Evolutionary conservation across 1,140 invertebrate genomes (phyloP).

Genomic region (Drosophila ficusphila): DNA sequence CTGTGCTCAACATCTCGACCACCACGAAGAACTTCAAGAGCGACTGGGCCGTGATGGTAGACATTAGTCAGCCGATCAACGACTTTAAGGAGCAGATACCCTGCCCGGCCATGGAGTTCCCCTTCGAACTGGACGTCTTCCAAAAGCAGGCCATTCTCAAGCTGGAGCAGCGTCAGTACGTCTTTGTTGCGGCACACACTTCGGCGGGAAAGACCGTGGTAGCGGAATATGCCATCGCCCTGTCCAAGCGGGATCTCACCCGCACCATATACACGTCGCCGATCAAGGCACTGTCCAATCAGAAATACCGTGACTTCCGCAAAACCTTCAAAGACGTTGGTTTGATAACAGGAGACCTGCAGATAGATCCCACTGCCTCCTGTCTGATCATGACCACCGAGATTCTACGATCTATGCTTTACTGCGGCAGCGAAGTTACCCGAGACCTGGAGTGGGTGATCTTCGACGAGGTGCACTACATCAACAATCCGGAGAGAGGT

Average conservation of each 20-base stretch:
- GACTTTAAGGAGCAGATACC: constrained; percentile 94
- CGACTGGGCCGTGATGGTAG: constrained; percentile 95
- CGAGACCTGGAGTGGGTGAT: constrained; percentile 99
- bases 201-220: constrained; percentile 99
- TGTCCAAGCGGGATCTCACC: constrained; percentile 96
- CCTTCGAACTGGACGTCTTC: constrained; percentile 98
- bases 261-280: constrained; percentile 99
- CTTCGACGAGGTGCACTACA: constrained; percentile 99
- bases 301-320: constrained; percentile 99
- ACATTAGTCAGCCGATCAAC: constrained; percentile 90
- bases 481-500: constrained; percentile 98
- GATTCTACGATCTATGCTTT: constrained; percentile 98
- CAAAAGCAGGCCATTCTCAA: constrained; percentile 98
- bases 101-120: constrained; percentile 93
- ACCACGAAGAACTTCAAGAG: constrained; percentile 83
- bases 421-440: constrained; percentile 97
- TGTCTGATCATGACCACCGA: constrained; percentile 99
- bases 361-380: constrained; percentile 96
- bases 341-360: constrained; percentile 97
- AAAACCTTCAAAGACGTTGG: constrained; percentile 96
- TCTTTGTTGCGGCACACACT: constrained; percentile 99
- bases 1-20: constrained; percentile 86
- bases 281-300: constrained; percentile 99
- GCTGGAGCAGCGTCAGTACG: constrained; percentile 96
- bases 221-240: constrained; percentile 98